A percentile compares a stretch with the other conserved stretches of the same genome.
Evolutionary conservation across 2,888 invertebrate genomes (phyloP).

Genomic region (Drosophila affinis): DNA sequence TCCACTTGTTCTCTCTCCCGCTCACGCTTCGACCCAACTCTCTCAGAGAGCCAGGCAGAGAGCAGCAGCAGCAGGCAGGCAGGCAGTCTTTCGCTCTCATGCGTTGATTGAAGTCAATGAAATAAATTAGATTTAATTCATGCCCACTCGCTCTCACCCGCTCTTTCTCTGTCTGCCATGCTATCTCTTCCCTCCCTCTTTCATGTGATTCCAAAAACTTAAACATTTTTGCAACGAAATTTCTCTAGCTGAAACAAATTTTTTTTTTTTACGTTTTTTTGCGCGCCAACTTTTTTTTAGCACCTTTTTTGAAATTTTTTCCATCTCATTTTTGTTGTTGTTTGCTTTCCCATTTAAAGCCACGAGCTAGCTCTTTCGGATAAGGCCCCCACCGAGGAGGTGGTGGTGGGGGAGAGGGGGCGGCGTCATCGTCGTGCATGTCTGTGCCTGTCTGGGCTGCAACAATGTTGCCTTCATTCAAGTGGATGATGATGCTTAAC

Average conservation of each 20-base stretch:
- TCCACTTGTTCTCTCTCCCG: constrained; percentile 27
- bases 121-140: constrained; percentile 70
- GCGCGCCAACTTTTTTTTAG: constrained; percentile 75
- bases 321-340: constrained; percentile 30
- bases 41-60: neutral
- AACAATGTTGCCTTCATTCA: constrained; percentile 32
- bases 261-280: constrained; percentile 44
- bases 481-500: constrained; percentile 20
- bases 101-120: constrained; percentile 59
- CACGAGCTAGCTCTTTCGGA: constrained; percentile 30
- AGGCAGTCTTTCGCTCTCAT: constrained; percentile 15
- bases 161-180: neutral
- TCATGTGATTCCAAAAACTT: neutral
- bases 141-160: constrained; percentile 38
- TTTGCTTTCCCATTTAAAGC: constrained; percentile 61
- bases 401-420: constrained; percentile 33
- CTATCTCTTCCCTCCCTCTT: neutral
- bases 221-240: constrained; percentile 27
- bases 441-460: constrained; percentile 20
- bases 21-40: constrained; percentile 3
- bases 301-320: constrained; percentile 51
- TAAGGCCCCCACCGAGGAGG: neutral
- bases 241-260: constrained; percentile 17
- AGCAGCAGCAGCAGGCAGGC: neutral
- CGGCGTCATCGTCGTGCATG: constrained; percentile 3